phyloP scores from a whole-genome alignment of 2,113 vertebrate genomes.

The Sialia sialis region DNA sequence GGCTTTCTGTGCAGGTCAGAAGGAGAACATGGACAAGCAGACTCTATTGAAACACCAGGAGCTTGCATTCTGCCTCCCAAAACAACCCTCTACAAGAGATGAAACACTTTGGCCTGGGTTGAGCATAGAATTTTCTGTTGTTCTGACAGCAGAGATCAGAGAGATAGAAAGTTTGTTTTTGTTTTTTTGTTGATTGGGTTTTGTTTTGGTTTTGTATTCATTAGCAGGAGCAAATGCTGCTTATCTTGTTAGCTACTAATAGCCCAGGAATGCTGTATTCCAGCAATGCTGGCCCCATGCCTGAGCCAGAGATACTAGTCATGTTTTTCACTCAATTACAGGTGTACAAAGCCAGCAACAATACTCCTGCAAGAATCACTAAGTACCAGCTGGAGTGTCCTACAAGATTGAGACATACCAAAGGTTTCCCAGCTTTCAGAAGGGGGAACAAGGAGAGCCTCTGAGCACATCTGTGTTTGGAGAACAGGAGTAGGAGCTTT shows the following conservation, averaged over 20 bases:
- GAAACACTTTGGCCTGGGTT: neutral
- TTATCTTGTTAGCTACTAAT: neutral
- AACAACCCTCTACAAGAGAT: neutral
- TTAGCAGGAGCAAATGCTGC: neutral
- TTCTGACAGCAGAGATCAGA: neutral
- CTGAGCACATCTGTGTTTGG: neutral
- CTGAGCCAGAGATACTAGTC: neutral
- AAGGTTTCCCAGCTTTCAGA: neutral
- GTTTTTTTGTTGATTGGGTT: neutral
- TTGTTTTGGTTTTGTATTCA: neutral
- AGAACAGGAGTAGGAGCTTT: neutral
- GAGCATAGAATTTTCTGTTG: neutral
- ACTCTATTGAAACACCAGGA: neutral
- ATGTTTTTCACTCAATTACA: neutral
- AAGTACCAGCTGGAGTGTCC: neutral
- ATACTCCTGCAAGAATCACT: neutral
- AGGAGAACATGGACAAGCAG: neutral
- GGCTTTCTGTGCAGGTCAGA: neutral
- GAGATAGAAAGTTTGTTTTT: neutral
- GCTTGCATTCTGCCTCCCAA: neutral
- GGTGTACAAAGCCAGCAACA: neutral
- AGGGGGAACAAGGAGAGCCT: neutral
- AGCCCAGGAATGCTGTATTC: neutral
- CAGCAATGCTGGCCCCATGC: neutral
- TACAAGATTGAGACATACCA: neutral